Percentiles rank a stretch among this genome's conserved stretches.
These are phyloP conservation scores for Rotaria macrura DNA, from an alignment of 2,888 invertebrate genomes.

Conservation along the genomic window DNA sequence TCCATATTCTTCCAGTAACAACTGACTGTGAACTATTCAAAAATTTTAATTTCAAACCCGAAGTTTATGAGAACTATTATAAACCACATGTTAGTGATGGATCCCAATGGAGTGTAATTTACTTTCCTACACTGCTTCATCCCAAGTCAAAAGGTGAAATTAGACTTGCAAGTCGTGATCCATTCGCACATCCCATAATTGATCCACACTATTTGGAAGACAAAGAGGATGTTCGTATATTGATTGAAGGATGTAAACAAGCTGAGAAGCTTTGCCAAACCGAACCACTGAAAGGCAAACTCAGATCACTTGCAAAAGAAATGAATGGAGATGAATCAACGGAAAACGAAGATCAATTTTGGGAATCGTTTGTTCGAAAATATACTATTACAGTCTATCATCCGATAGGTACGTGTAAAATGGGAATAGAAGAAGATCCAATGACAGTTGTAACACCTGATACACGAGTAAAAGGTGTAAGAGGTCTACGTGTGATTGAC, in stretches of 20 bases:
- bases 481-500: too few species aligned
- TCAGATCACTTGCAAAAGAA: slow-evolving; percentile 40
- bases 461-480: too few species aligned
- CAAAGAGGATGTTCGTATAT: slow-evolving; percentile 55
- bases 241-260: slow-evolving; percentile 40
- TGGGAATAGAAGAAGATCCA: slow-evolving; percentile 54
- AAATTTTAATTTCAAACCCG: neutral
- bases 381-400: slow-evolving; percentile 61
- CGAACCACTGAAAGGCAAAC: slow-evolving; percentile 41
- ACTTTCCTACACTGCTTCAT: slow-evolving; percentile 60
- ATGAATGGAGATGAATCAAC: slow-evolving; percentile 45
- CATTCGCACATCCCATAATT: slow-evolving; percentile 68
- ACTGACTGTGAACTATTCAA: neutral
- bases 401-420: slow-evolving; percentile 66
- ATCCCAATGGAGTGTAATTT: neutral
- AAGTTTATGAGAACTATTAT: neutral
- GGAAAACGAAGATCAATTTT: slow-evolving; percentile 37
- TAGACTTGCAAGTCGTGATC: slow-evolving; percentile 65
- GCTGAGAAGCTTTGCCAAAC: slow-evolving; percentile 46
- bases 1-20: neutral
- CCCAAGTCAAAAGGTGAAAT: slow-evolving; percentile 69
- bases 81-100: neutral
- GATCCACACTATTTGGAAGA: slow-evolving; percentile 76
- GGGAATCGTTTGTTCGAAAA: slow-evolving; percentile 44
- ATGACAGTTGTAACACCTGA: slow-evolving; percentile 60